Conservation (phyloP, 2,888 invertebrate species). For the Sipha maydis region DNA sequence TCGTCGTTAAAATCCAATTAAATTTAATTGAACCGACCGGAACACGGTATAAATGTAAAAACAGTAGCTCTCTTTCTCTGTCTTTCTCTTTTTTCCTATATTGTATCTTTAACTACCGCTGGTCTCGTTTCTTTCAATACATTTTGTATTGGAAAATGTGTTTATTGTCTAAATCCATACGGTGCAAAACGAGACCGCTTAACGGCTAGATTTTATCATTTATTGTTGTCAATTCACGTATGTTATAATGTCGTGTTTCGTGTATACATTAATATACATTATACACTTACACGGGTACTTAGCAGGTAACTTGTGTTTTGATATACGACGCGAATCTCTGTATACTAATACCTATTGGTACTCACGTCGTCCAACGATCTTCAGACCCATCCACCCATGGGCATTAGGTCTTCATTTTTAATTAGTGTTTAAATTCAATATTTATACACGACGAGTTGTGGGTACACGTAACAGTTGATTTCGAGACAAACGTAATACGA, state of each 20-base stretch:
- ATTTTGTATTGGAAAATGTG: background rate
- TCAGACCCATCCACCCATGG: background rate
- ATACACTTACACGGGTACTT: background rate
- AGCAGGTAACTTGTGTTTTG: too few species aligned
- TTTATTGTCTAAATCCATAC: slow-evolving; percentile 34
- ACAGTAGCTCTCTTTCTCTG: background rate
- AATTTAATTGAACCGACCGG: slow-evolving; percentile 61
- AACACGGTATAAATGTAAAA: slow-evolving; percentile 52
- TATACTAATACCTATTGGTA: background rate
- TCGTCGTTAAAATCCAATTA: slow-evolving; percentile 62
- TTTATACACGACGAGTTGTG: background rate
- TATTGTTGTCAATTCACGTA: background rate
- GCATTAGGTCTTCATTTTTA: background rate
- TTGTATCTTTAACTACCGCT: slow-evolving; percentile 9
- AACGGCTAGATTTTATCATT: background rate
- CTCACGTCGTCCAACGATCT: background rate
- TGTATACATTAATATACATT: too few species aligned
- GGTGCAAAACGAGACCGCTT: background rate
- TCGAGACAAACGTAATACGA: background rate
- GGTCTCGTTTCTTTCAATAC: background rate
- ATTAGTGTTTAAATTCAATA: background rate
- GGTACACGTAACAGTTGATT: background rate
- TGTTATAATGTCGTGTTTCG: background rate
- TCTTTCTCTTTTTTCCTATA: background rate
- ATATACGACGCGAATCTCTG: too few species aligned